phyloP scores from a whole-genome alignment of 1,140 invertebrate genomes.

The Agrilus planipennis region DNA sequence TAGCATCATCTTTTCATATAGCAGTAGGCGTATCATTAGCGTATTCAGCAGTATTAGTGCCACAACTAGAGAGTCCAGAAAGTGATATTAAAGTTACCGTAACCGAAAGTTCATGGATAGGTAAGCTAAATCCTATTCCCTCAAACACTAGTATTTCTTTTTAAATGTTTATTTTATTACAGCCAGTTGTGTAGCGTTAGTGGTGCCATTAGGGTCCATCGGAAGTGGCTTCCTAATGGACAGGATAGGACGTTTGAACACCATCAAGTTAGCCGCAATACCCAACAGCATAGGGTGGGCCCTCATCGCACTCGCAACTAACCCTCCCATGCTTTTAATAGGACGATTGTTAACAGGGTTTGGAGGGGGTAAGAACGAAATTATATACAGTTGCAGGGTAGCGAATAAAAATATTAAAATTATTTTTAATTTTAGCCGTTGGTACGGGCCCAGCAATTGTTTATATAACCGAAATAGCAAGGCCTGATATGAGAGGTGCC shows the following conservation, averaged over 20 bases:
- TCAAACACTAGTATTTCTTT: no score
- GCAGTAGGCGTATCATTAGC: constrained; percentile 43
- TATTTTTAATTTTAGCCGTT: constrained; percentile 35
- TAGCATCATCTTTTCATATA: constrained; percentile 43
- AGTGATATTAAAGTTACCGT: background rate
- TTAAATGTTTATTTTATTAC: constrained; percentile 19
- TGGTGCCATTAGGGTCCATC: constrained; percentile 40
- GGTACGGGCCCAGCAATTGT: constrained; percentile 46
- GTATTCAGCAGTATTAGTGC: constrained; percentile 43
- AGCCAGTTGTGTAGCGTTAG: constrained; percentile 44
- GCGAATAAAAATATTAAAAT: background rate
- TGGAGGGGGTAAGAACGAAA: constrained; percentile 33
- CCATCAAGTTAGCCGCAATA: constrained; percentile 45
- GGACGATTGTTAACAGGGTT: constrained; percentile 53
- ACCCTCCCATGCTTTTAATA: constrained; percentile 39
- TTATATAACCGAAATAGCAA: constrained; percentile 48
- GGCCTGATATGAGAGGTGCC: constrained; percentile 43
- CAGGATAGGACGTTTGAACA: constrained; percentile 45
- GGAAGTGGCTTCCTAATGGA: constrained; percentile 47
- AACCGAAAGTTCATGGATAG: constrained; percentile 5
- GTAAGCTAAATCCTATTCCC: background rate
- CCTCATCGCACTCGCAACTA: constrained; percentile 40
- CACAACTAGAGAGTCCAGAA: constrained; percentile 36
- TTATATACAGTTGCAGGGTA: no score
- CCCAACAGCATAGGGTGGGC: constrained; percentile 51